Conservation (phyloP, 2,797 vertebrate genomes). For the Pseudochaenichthys georgianus region DNA sequence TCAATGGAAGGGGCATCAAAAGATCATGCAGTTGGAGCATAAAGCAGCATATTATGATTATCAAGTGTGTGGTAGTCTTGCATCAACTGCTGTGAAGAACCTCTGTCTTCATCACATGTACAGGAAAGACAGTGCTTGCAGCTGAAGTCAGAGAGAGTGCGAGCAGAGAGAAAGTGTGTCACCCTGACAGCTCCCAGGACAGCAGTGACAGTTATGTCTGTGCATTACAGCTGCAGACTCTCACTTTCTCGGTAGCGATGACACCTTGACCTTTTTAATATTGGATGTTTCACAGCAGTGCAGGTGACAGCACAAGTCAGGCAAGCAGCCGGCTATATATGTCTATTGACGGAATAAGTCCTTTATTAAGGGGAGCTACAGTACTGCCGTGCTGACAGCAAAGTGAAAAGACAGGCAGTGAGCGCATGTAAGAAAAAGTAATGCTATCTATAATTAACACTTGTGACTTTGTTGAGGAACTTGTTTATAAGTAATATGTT, state of each 20-base stretch:
- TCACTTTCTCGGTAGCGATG: conserved; percentile 48
- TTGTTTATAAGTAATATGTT: neutral
- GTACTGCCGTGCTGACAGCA: conserved; percentile 21
- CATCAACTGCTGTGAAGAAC: conserved; percentile 1
- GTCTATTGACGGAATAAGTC: conserved; percentile 58
- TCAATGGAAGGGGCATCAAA: neutral
- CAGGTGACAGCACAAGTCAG: conserved; percentile 59
- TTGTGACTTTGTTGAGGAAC: conserved; percentile 6
- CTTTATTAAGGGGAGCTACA: conserved; percentile 33
- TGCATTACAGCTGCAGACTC: conserved; percentile 63
- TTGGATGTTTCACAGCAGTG: conserved; percentile 47
- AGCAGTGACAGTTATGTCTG: conserved; percentile 55
- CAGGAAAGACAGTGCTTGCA: neutral
- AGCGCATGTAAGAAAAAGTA: conserved; percentile 24
- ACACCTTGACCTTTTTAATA: conserved; percentile 74
- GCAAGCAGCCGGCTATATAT: conserved; percentile 33
- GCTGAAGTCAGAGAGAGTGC: neutral
- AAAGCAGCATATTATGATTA: neutral
- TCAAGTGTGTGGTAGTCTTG: conserved; percentile 2
- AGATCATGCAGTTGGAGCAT: neutral
- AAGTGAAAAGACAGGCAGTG: conserved; percentile 21
- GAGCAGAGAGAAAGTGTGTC: neutral
- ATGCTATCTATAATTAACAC: conserved; percentile 9
- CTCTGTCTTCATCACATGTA: conserved; percentile 20
- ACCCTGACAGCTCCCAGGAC: conserved; percentile 45